Evolutionary conservation across 1,140 invertebrate species (phyloP), one percentile per base, ranked within the genome.

Genomic region (Capitella teleta): DNA sequence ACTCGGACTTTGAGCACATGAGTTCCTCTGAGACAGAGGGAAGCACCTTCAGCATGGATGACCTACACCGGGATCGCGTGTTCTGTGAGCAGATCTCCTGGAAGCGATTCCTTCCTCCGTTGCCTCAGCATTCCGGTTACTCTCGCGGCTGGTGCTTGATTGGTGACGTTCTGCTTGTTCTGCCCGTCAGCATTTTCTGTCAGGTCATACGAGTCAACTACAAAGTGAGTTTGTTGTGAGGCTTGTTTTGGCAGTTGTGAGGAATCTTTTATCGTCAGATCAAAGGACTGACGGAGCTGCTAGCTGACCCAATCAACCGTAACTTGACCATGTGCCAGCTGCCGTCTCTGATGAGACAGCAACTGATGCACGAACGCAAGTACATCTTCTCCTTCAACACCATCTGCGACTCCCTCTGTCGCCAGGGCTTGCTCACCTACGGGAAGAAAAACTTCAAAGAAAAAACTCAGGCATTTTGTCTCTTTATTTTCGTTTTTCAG

Each of bases 181-280:
- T 89, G 53, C 86, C 86, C 0, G 57, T 89, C 0, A 80, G 78
- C 0, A 59, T 88, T 10, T 84, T 87, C 53, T 70, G 83, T 0
- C 79, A 82, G 55, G 58, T 87, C 1, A 77, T 81, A 41, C 79
- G 79, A 43, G 62, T 85, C 2, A 70, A 72, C 2, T 81, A 76
- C 47, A 56, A 70, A 18, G 73, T 80, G 25, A 73, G 78, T 40
- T 3, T 18, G 36, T 19, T 37, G 21, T 6, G 36, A 18, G 21
- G 21, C 36, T 6, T 37, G 36, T 37, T 37, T 37, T 2, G 16
- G 8, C 3, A 18, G 8, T 37, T 5, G 4, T 18, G 36, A 37
- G 3, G 21, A 37, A 37, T n/a, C 36, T 28, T 5, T 44, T 25
- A 28, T 25, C 12, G 25, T 25, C 47, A 67, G 59, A 58, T 66